phyloP scores from a whole-genome alignment of 2,113 vertebrate species.

The Pollimyrus isidori region DNA sequence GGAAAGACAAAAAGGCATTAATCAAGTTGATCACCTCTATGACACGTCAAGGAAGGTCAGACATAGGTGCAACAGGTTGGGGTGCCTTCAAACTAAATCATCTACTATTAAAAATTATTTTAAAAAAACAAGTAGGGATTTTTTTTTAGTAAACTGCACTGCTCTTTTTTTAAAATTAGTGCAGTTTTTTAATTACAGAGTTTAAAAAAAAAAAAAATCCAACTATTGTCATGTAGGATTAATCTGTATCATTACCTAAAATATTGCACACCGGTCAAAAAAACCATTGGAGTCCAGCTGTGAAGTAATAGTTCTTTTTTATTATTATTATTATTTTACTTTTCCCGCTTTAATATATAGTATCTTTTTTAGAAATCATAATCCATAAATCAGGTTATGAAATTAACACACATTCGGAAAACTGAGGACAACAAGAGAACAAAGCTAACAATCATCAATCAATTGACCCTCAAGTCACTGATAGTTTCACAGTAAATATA shows the following conservation, averaged over 20 bases:
- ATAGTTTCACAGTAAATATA: background rate
- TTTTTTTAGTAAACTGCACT: background rate
- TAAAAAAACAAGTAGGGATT: background rate
- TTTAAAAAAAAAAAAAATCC: background rate
- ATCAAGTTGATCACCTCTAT: background rate
- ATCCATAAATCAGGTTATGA: background rate
- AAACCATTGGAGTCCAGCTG: background rate
- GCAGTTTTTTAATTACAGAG: background rate
- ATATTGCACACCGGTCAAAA: background rate
- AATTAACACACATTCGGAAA: background rate
- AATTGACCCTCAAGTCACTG: background rate
- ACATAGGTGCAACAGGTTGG: conserved; percentile 12
- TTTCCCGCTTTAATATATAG: background rate
- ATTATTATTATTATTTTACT: background rate
- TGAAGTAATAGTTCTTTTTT: background rate
- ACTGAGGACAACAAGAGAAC: background rate
- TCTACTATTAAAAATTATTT: background rate
- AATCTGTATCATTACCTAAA: background rate
- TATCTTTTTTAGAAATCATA: background rate
- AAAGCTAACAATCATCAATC: background rate
- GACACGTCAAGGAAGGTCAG: background rate
- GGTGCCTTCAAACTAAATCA: background rate
- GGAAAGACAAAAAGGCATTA: background rate
- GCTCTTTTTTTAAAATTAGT: background rate
- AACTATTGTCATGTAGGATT: background rate